A percentile compares a stretch with the other conserved stretches of the same genome.
These are phyloP conservation scores for Eupithecia subumbrata DNA, from an alignment of 2,888 invertebrate species.

Conservation along the genomic window DNA sequence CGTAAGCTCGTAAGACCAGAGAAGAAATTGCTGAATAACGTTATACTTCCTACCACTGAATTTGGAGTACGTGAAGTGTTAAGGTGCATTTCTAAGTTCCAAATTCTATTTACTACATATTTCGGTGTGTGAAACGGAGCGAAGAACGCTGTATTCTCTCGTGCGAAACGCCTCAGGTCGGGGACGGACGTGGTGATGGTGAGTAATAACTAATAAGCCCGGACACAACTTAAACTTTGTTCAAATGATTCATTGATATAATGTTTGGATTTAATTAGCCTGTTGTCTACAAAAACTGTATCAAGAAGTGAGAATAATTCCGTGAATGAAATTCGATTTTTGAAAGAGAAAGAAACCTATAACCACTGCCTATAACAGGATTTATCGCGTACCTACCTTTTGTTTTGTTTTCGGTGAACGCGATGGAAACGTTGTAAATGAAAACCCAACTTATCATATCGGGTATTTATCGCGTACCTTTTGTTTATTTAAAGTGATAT, in stretches of 20 bases:
- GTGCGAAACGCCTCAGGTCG: constrained; percentile 63
- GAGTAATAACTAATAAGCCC: constrained; percentile 43
- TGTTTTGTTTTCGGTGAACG: background rate
- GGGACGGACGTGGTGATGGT: constrained; percentile 45
- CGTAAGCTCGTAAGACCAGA: constrained; percentile 27
- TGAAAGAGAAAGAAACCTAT: background rate
- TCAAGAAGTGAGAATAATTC: background rate
- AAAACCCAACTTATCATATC: background rate
- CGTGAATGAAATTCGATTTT: background rate
- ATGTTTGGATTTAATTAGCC: constrained; percentile 13
- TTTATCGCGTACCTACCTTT: background rate
- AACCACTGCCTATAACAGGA: background rate
- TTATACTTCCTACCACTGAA: constrained; percentile 15
- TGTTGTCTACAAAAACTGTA: constrained; percentile 6
- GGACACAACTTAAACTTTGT: constrained; percentile 45
- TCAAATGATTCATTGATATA: constrained; percentile 25
- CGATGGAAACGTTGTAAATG: background rate
- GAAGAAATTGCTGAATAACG: constrained; percentile 34
- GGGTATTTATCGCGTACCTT: background rate
- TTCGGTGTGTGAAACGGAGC: constrained; percentile 58
- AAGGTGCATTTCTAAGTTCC: background rate
- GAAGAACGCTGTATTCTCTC: constrained; percentile 55
- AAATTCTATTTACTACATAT: constrained; percentile 44
- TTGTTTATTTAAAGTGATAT: background rate
- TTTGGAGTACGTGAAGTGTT: constrained; percentile 13